Percentiles rank a stretch among this genome's conserved stretches.
Evolutionary conservation across 1,140 invertebrate species (phyloP).

Genomic region (Notospermus geniculatus): DNA sequence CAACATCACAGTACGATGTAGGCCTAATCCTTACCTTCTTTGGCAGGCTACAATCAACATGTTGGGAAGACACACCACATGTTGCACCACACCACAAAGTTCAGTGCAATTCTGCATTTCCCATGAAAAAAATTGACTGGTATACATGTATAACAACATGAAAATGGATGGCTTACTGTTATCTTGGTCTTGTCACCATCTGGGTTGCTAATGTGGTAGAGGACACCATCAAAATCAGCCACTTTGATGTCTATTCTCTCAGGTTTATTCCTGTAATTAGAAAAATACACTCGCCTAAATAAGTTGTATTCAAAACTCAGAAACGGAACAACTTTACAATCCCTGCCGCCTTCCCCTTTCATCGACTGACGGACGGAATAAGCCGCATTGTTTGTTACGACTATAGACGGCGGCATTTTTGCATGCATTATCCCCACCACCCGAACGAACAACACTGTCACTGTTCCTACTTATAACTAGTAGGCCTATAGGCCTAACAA

Average conservation of each 20-base stretch:
- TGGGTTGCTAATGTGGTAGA: constrained; percentile 97
- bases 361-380: no score
- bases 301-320: constrained; percentile 11
- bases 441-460: constrained; percentile 11
- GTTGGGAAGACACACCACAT: no score
- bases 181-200: constrained; percentile 95
- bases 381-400: background rate
- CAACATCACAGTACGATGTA: no score
- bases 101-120: no score
- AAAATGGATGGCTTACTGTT: constrained; percentile 80
- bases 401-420: background rate
- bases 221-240: constrained; percentile 92
- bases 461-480: no score
- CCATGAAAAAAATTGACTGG: constrained; percentile 8
- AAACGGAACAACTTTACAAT: constrained; percentile 3
- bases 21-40: no score
- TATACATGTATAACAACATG: constrained; percentile 16
- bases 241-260: constrained; percentile 91
- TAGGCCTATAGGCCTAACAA: no score
- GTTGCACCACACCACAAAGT: no score
- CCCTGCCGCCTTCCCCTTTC: background rate
- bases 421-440: background rate
- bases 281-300: constrained; percentile 46
- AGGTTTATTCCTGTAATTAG: constrained; percentile 78
- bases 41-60: no score